Evolutionary conservation across 2,797 vertebrate genomes (phyloP), one percentile per base, ranked within the genome.

Genomic region (Acropternis orthonyx): DNA sequence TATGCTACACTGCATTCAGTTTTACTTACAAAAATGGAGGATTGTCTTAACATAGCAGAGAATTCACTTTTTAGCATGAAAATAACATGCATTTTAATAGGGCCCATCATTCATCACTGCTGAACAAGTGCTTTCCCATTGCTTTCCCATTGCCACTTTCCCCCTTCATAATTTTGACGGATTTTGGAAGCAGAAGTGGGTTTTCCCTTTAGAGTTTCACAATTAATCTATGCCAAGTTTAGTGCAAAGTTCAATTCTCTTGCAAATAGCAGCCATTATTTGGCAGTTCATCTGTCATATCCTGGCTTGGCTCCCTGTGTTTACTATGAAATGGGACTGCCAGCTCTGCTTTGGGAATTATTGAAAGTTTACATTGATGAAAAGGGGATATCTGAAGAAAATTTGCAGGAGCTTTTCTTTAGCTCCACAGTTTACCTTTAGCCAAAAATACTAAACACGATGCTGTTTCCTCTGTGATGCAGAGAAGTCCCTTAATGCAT

Each of bases 201-300:
- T 94, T 95, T 97, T 95, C 93, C 91, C 89, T 86, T 76, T 26
- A 61, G 95, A 93, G 55, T 89, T 95, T 90, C 94, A 37, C 80
- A 61, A 96, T 95, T 95, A 84, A 87, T 93, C 83, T 90, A 20
- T 79, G 88, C 95, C 95, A 94, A 92, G 85, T 94, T 94, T 91
- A 95, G 94, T 94, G 94, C 95, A 96, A 96, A 96, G 95, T 95
- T 96, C 95, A 95, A 4, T 96, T 95, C 88, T 96, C 95, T 92
- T 88, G 92, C 95, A 95, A 95, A 92, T 81, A 96, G 95, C 94
- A 95, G 92, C 95, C 91, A 92, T 93, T 94, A 88, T 96, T 94
- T 96, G 95, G 95, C 93, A 96, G 94, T 92, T 92, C 88, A 66
- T 96, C 93, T 92, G 95, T 91, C 95, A 86, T 62, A 88, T 94